Conservation (phyloP, 2,113 vertebrate species). For the Campylorhamphus procurvoides region DNA sequence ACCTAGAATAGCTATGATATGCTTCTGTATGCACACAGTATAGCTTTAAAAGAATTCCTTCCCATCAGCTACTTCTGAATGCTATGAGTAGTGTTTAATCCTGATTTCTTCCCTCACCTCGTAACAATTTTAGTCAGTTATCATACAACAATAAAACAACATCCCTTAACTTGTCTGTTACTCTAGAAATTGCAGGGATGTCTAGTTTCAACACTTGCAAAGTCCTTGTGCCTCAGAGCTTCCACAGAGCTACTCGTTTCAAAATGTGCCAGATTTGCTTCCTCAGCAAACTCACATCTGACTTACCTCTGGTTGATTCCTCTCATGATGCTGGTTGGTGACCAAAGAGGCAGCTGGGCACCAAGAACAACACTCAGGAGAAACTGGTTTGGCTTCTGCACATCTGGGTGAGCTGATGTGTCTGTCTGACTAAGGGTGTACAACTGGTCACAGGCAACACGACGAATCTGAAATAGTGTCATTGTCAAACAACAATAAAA, state of each 20-base stretch:
- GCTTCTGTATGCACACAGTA: not conserved
- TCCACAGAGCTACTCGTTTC: not conserved
- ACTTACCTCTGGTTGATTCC: constrained; percentile 94
- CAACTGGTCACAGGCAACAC: constrained; percentile 94
- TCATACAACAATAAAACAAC: not conserved
- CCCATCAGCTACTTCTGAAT: not conserved
- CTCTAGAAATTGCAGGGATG: not conserved
- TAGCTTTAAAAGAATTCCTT: not conserved
- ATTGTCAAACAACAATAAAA: not conserved
- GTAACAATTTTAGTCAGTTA: not conserved
- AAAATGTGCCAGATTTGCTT: not conserved
- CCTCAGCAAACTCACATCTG: not conserved
- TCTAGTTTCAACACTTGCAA: not conserved
- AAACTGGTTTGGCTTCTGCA: constrained; percentile 96
- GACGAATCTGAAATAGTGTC: constrained; percentile 84
- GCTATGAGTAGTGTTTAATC: not conserved
- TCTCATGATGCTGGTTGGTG: constrained; percentile 97
- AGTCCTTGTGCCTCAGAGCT: not conserved
- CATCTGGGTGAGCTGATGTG: constrained; percentile 88
- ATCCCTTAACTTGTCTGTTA: not conserved
- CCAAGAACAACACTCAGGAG: constrained; percentile 90
- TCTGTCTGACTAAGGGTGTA: constrained; percentile 97
- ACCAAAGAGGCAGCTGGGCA: constrained; percentile 96
- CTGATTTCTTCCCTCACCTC: not conserved
- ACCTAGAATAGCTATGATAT: not conserved